Evolutionary conservation across 2,113 vertebrate genomes (phyloP).

Genomic region (Chloropsis hardwickii): DNA sequence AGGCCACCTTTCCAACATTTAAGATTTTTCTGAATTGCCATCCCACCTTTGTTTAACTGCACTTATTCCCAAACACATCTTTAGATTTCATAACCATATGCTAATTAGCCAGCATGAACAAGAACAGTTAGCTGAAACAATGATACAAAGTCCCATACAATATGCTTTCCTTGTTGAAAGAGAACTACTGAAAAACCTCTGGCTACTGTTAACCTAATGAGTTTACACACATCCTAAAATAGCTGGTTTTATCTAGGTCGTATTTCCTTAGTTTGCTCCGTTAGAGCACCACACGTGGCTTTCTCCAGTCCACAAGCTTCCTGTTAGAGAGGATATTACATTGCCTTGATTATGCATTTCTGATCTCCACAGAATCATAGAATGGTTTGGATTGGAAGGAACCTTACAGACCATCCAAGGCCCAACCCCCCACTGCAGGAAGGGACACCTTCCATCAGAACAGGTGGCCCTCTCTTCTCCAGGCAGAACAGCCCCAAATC

Average conservation of each 20-base stretch:
- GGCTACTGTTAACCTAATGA: not conserved
- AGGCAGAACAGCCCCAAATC: not conserved
- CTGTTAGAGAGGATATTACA: not conserved
- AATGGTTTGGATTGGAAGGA: not conserved
- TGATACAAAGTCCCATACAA: not conserved
- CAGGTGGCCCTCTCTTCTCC: not conserved
- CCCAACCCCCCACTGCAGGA: not conserved
- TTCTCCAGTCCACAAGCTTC: constrained; percentile 14
- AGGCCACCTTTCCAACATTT: not conserved
- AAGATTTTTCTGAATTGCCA: not conserved
- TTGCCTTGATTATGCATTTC: not conserved
- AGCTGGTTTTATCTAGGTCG: constrained; percentile 14
- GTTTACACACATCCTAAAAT: not conserved
- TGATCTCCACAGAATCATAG: not conserved
- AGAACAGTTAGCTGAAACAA: not conserved
- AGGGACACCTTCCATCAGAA: not conserved
- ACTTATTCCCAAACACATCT: not conserved
- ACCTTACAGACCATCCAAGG: not conserved
- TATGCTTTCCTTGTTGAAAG: not conserved
- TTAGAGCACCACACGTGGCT: not conserved
- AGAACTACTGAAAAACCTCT: not conserved
- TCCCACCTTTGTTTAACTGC: not conserved
- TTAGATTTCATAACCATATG: not conserved
- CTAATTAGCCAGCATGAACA: not conserved
- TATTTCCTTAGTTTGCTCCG: constrained; percentile 5